Base-by-base conservation (phyloP, 1,140 invertebrate species). In the Camponotus vicinus region DNA sequence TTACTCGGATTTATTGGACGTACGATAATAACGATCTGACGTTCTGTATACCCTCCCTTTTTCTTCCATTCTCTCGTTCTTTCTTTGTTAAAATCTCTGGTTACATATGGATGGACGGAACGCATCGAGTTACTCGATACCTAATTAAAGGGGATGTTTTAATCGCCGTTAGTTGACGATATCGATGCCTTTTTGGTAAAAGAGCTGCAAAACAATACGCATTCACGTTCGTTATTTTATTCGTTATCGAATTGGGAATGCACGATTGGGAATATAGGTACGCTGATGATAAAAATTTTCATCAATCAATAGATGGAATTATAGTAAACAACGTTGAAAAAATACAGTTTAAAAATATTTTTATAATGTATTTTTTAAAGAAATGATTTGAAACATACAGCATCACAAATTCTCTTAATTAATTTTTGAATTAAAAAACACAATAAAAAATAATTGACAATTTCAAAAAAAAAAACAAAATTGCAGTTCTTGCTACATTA, bases 1-100 rank as follows among this genome's bases (percentile, higher is more conserved):
- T 78, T 70, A 88, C 69, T 89, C 83, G 87, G 78, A 88, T 89
- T 89, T 86, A 89, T 73, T 86, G 83, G 83, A 80, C 87, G 11
- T 57, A 55, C 79, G 49, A 55, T 80, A 88, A 89, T 82, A 89
- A 85, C 40, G 83, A 83, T 55, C 80, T 89, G 85, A 89, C 55
- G n/a, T 73, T 32, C 34, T 13, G 40, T 42, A 49, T 63, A 32
- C 9, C 18, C 63, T 69, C n/a, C 66, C 3, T n/a, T 49, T 71
- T 27, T 21, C 9, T 45, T 15, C 37, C 34, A 6, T 45, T 55
- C 61, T 67, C 34, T 55, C 27, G 27, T 27, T 27, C 61, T 52
- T 1, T 27, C 34, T 42, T 55, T 9, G 11, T 61, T 64, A 64
- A 86, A 89, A 88, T 88, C 88, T 89, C 88, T 88, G 87, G 83